phyloP scores from a whole-genome alignment of 2,888 invertebrate species.

The Chymomyza caudatula region DNA sequence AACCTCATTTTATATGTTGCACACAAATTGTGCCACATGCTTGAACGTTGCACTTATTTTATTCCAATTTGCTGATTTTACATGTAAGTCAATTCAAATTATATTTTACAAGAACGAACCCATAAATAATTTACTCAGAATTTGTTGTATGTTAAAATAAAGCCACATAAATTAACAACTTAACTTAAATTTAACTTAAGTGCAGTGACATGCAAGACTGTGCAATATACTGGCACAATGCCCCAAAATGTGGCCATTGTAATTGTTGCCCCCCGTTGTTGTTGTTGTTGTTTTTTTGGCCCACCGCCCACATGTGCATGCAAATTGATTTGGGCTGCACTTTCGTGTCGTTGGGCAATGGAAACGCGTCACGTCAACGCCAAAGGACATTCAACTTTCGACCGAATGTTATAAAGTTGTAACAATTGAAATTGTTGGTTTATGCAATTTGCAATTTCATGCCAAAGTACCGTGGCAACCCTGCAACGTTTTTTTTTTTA shows the following conservation, averaged over 20 bases:
- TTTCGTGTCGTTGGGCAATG: constrained; percentile 12
- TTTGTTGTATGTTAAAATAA: not conserved
- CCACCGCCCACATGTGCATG: constrained; percentile 39
- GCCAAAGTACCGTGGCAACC: not conserved
- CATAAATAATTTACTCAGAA: not conserved
- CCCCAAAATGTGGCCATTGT: constrained; percentile 26
- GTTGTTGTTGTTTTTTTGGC: constrained; percentile 13
- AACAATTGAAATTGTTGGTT: not conserved
- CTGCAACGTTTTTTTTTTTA: not conserved
- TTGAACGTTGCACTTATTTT: too few species aligned
- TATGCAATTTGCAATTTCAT: constrained; percentile 22
- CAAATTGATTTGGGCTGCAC: constrained; percentile 46
- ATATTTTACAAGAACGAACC: not conserved
- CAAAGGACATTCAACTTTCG: constrained; percentile 55
- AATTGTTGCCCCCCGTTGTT: constrained; percentile 23
- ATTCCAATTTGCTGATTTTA: not conserved
- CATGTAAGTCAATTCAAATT: not conserved
- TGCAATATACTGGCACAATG: constrained; percentile 45
- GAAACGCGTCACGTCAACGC: constrained; percentile 29
- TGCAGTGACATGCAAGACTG: constrained; percentile 40
- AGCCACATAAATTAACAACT: not conserved
- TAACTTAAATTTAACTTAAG: constrained; percentile 17
- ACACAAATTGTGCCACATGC: too few species aligned
- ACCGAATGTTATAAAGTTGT: not conserved
- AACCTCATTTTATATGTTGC: too few species aligned